These are phyloP conservation scores for Stomatorhinus ivindoensis DNA, from an alignment of 2,113 vertebrate species.

Conservation along the genomic window DNA sequence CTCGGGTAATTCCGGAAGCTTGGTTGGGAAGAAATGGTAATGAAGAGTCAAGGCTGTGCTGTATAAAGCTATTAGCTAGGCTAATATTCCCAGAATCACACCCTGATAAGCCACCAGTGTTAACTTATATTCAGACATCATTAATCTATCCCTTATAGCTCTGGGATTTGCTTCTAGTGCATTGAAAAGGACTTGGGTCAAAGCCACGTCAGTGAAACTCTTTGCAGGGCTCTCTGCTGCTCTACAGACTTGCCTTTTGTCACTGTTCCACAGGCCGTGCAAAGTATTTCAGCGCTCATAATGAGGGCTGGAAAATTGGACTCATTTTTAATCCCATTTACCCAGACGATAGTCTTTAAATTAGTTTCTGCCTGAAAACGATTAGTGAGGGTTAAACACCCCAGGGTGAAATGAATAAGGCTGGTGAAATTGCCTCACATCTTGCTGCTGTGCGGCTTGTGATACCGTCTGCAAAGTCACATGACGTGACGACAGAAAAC, in stretches of 20 bases:
- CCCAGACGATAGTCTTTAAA: slow-evolving; percentile 23
- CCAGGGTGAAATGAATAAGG: slow-evolving; percentile 8
- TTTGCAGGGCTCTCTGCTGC: background rate
- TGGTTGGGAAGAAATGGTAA: background rate
- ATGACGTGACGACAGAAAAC: background rate
- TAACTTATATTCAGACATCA: background rate
- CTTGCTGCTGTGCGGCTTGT: background rate
- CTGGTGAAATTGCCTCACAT: background rate
- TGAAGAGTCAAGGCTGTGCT: background rate
- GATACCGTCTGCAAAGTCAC: background rate
- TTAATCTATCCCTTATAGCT: background rate
- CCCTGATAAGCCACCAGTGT: background rate
- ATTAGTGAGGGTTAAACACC: slow-evolving; percentile 5
- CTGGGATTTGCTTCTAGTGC: background rate
- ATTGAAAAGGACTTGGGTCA: background rate
- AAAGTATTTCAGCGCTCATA: slow-evolving; percentile 4
- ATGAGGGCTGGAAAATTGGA: slow-evolving; percentile 3
- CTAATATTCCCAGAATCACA: background rate
- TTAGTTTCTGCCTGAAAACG: slow-evolving; percentile 20
- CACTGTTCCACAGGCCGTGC: background rate
- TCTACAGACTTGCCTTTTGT: background rate
- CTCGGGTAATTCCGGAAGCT: background rate
- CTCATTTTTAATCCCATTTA: slow-evolving; percentile 21
- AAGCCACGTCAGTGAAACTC: background rate
- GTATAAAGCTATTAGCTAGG: background rate